phyloP scores from a whole-genome alignment of 2,113 vertebrate genomes.

The Anguilla rostrata region DNA sequence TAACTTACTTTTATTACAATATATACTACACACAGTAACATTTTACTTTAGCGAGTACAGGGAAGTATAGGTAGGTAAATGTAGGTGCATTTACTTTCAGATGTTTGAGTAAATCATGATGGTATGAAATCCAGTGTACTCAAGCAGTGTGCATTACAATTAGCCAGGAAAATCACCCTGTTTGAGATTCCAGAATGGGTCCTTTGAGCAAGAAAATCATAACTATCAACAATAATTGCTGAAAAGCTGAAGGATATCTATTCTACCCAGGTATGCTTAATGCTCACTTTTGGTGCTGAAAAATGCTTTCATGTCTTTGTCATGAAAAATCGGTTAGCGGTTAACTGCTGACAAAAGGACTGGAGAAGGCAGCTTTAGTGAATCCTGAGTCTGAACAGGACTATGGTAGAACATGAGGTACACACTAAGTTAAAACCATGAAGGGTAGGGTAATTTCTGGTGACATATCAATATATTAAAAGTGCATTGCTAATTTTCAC shows the following conservation, averaged over 20 bases:
- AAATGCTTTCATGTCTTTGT: not conserved
- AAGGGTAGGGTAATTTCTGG: constrained; percentile 26
- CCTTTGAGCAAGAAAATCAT: not conserved
- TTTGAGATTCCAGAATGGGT: not conserved
- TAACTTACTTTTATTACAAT: not conserved
- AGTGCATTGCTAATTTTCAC: constrained; percentile 38
- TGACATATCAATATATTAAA: constrained; percentile 36
- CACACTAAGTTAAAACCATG: constrained; percentile 22
- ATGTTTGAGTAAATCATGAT: not conserved
- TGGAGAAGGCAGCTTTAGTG: not conserved
- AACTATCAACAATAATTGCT: not conserved
- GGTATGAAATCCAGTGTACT: not conserved
- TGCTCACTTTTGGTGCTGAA: not conserved
- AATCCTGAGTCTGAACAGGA: not conserved
- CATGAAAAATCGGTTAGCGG: not conserved
- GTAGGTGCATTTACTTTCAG: too few relatives aligned
- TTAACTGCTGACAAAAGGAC: not conserved
- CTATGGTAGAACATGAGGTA: not conserved
- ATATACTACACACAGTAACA: too few relatives aligned
- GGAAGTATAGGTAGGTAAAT: too few relatives aligned
- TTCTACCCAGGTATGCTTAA: not conserved
- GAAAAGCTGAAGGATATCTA: not conserved
- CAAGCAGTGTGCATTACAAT: not conserved
- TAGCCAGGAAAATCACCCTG: not conserved
- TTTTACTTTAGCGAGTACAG: too few relatives aligned